Evolutionary conservation across 2,113 vertebrate species (phyloP).

Genomic region (Grantiella picta): DNA sequence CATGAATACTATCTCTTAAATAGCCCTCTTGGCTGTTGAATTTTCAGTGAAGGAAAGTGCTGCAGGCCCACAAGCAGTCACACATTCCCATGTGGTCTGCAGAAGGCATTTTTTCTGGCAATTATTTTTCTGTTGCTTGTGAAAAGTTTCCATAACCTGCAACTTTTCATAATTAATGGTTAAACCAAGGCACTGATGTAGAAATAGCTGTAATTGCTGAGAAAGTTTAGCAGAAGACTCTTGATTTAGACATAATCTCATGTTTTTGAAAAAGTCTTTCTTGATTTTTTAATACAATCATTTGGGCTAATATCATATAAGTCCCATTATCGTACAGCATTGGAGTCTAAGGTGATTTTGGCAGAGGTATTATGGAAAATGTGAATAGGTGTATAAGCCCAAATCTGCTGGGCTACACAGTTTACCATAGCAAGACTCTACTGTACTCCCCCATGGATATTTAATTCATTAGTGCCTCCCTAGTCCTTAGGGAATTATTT

Average conservation of each 20-base stretch:
- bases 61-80: not conserved
- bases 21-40: not conserved
- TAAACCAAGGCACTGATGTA: not conserved
- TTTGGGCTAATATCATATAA: not conserved
- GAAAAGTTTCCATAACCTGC: not conserved
- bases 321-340: not conserved
- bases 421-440: not conserved
- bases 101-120: not conserved
- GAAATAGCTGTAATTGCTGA: not conserved
- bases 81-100: not conserved
- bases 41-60: not conserved
- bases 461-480: not conserved
- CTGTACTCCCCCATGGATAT: not conserved
- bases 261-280: not conserved
- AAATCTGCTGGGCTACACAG: not conserved
- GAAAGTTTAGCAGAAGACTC: not conserved
- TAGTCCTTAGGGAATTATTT: not conserved
- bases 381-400: not conserved
- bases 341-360: not conserved
- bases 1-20: not conserved
- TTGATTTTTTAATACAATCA: not conserved
- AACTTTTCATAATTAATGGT: not conserved
- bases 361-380: not conserved
- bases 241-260: not conserved
- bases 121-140: not conserved